Evolutionary conservation across 2,888 invertebrate genomes (phyloP), one percentile per base, ranked within the genome.

Genomic region (Caenorhabditis sp.): DNA sequence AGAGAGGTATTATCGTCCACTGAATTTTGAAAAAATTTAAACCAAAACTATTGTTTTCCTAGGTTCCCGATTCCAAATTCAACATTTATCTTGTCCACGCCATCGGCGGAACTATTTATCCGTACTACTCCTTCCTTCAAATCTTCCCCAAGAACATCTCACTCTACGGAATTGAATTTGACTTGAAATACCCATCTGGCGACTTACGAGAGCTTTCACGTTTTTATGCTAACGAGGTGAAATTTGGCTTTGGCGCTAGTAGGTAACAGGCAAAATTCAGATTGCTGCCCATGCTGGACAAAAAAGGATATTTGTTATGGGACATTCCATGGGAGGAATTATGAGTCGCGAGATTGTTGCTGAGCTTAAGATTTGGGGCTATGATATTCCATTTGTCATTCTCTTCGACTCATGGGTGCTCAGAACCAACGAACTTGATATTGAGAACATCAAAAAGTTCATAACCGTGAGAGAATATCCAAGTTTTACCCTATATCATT

Each of bases 101-200:
- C 4, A 89, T 90, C 61, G 90, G 90, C n/a, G 90, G 90, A 44
- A 88, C 89, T 1, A 85, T 90, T 40, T 89, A 85, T 55, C 89
- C 90, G 13, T 90, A 89, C 60, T 90, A 88, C 68, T 80, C 86
- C n/a, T 84, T 90, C 53, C 68, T 88, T 0, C 76, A 81, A 71
- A 78, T 88, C 13, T 86, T 89, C 68, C 90, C 89, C 0, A 83
- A 84, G 32, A 65, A 84, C 32, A 82, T 87, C 60, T 85, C 86
- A 8, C 35, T 90, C 15, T 90, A 88, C 71, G 90, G 83, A 18
- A 89, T 90, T 32, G 88, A 87, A 47, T 90, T 87, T 56, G 78
- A 87, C 15, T 51, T 81, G 47, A 81, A 83, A 5, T 87, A 87
- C 64, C 81, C 81, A 18, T 88, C 84, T 1, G 55, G 82, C 8